Evolutionary conservation across 2,113 vertebrate species (phyloP).

Genomic region (Trematocara marginatum): DNA sequence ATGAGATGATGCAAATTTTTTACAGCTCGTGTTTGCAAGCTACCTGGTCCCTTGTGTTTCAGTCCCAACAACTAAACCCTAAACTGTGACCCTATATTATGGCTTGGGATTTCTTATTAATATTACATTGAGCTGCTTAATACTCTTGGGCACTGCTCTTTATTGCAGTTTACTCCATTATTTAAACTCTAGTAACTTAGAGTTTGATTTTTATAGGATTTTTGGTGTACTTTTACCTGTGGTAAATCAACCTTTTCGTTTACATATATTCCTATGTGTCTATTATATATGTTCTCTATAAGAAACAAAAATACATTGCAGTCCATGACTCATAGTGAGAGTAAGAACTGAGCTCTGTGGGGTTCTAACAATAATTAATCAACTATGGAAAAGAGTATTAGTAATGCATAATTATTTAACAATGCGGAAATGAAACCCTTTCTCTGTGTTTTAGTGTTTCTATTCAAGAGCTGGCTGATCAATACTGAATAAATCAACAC

Average conservation of each 20-base stretch:
- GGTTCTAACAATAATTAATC: not conserved
- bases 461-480: constrained; percentile 9
- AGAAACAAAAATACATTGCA: not conserved
- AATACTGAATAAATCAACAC: constrained; percentile 20
- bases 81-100: not conserved
- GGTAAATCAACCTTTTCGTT: not conserved
- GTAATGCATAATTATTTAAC: not conserved
- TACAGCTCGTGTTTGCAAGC: not conserved
- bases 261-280: not conserved
- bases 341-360: not conserved
- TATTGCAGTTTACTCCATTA: not conserved
- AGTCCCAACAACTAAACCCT: not conserved
- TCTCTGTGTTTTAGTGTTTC: not conserved
- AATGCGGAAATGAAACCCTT: not conserved
- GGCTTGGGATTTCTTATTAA: not conserved
- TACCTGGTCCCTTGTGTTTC: not conserved
- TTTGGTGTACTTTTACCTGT: not conserved
- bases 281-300: not conserved
- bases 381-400: not conserved
- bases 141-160: not conserved
- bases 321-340: not conserved
- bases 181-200: not conserved
- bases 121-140: not conserved
- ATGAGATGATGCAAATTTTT: not conserved
- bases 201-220: not conserved